A percentile compares a stretch with the other conserved stretches of the same genome.
Conservation (phyloP, 1,140 invertebrate genomes). For the Cherax destructor region DNA sequence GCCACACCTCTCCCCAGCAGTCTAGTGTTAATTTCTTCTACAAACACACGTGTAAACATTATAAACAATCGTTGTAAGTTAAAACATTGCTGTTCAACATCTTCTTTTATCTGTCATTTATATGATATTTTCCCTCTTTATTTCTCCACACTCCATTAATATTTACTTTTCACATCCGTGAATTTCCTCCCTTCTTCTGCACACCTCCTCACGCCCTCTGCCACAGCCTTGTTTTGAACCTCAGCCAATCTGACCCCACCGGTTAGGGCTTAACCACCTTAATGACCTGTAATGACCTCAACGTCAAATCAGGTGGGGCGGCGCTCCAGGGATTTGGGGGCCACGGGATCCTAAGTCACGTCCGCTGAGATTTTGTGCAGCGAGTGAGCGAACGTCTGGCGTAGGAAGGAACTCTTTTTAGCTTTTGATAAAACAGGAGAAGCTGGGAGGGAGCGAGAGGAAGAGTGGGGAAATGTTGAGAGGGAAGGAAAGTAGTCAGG, state of each 20-base stretch:
- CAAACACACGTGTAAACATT: too few relatives aligned
- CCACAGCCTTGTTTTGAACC: not conserved
- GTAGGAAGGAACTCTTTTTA: too few relatives aligned
- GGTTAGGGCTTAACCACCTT: not conserved
- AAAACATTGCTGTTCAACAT: too few relatives aligned
- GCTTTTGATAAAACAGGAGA: too few relatives aligned
- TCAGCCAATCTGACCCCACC: not conserved
- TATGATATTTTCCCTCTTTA: too few relatives aligned
- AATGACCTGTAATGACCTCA: not conserved
- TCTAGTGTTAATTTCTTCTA: too few relatives aligned
- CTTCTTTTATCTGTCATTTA: too few relatives aligned
- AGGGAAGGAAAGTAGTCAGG: not conserved
- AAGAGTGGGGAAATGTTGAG: not conserved
- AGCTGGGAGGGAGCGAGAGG: too few relatives aligned
- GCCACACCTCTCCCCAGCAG: too few relatives aligned
- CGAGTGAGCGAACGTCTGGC: too few relatives aligned
- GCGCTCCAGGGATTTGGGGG: not conserved
- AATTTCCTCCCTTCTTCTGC: not conserved
- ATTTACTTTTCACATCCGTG: not conserved
- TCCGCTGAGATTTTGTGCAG: not conserved
- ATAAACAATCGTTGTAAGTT: too few relatives aligned
- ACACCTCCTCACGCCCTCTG: not conserved
- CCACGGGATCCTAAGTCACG: not conserved
- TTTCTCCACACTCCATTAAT: not conserved
- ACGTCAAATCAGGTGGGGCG: not conserved